Evolutionary conservation across 1,140 invertebrate genomes (phyloP).

Genomic region (Drosophila asahinai): DNA sequence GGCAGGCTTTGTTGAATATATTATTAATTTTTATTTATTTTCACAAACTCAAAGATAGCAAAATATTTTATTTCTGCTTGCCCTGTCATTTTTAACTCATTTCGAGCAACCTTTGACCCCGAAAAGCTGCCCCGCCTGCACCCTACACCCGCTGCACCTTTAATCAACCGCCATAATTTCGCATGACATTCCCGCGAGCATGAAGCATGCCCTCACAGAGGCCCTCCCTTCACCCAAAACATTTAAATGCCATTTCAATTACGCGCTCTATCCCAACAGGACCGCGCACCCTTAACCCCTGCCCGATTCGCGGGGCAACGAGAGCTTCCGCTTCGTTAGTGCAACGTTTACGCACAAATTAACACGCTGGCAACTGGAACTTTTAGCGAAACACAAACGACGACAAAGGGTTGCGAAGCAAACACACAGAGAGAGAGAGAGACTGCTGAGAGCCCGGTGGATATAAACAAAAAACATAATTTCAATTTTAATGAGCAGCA

Average conservation of each 20-base stretch:
- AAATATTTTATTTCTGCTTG: too few species aligned
- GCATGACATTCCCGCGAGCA: slow-evolving; percentile 54
- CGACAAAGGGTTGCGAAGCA: slow-evolving; percentile 59
- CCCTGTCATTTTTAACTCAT: background rate
- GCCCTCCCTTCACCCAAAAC: slow-evolving; percentile 28
- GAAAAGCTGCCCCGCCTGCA: too few species aligned
- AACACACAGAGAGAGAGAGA: slow-evolving; percentile 10
- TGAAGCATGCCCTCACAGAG: slow-evolving; percentile 19
- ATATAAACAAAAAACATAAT: slow-evolving; percentile 66
- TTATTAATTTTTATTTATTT: background rate
- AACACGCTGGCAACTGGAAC: slow-evolving; percentile 76
- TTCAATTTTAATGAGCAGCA: slow-evolving; percentile 75
- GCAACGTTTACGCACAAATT: slow-evolving; percentile 80
- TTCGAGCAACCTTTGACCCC: slow-evolving; percentile 17
- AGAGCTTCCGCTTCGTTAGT: slow-evolving; percentile 76
- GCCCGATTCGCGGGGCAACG: slow-evolving; percentile 6
- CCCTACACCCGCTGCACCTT: slow-evolving; percentile 10
- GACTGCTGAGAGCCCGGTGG: slow-evolving; percentile 1
- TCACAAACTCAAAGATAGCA: background rate
- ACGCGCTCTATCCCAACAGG: slow-evolving; percentile 43
- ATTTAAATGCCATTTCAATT: slow-evolving; percentile 81
- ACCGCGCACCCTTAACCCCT: slow-evolving; percentile 3
- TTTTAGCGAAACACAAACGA: slow-evolving; percentile 62
- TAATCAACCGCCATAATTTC: slow-evolving; percentile 49
- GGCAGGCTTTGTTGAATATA: too few species aligned